These are phyloP conservation scores for Aplysina aerophoba DNA, from an alignment of 37 sponge, comb jelly and placozoan genomes.

Conservation along the genomic window DNA sequence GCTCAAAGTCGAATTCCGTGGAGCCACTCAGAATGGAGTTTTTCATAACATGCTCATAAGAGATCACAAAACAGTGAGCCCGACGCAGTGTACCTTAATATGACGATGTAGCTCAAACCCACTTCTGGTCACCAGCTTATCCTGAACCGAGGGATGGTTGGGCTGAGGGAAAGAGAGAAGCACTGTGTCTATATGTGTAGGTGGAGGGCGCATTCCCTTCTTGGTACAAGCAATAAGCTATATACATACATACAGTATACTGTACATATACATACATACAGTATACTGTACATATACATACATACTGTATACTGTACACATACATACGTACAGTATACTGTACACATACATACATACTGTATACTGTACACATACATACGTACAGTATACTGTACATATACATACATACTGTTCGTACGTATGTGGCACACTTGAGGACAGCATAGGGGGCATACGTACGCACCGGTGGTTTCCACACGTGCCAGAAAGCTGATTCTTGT, in stretches of 20 bases:
- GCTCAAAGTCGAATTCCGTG: too few species aligned
- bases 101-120: conserved; percentile 1
- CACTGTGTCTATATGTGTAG: not conserved
- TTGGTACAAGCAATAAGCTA: too few species aligned
- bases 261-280: too few species aligned
- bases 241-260: too few species aligned
- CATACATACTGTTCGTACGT: not conserved
- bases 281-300: too few species aligned
- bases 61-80: not conserved
- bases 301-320: too few species aligned
- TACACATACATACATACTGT: too few species aligned
- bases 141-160: conserved; percentile 20
- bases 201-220: too few species aligned
- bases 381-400: conserved; percentile 1
- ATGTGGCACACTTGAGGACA: not conserved
- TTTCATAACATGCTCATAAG: too few species aligned
- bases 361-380: conserved; percentile 2
- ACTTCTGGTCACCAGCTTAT: not conserved
- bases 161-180: not conserved
- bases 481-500: conserved; percentile 84
- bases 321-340: too few species aligned
- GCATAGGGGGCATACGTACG: not conserved
- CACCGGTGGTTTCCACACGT: conserved; percentile 67
- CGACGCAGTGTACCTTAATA: not conserved
- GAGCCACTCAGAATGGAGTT: too few species aligned